Conservation (phyloP, 2,888 invertebrate genomes). For the Temnothorax unifasciatus region DNA sequence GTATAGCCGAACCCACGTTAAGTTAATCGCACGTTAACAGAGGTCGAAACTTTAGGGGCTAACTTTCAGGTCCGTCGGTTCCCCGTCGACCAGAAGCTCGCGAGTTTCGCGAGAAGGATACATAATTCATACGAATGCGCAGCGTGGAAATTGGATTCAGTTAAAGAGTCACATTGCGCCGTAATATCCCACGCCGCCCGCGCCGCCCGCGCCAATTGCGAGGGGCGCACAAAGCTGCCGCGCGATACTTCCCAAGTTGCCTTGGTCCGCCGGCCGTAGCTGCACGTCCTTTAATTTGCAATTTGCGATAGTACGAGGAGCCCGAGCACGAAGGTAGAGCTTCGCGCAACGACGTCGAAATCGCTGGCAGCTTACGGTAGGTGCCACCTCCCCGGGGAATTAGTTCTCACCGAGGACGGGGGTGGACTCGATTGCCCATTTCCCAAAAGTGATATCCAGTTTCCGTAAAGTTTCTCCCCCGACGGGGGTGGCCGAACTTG, state of each 20-base stretch:
- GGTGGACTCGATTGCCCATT: conserved; percentile 68
- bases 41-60: background rate
- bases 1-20: background rate
- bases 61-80: conserved; percentile 30
- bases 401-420: conserved; percentile 48
- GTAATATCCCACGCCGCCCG: conserved; percentile 10
- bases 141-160: conserved; percentile 45
- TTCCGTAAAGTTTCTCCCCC: conserved; percentile 60
- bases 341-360: conserved; percentile 24
- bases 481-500: conserved; percentile 56
- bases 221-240: conserved; percentile 20
- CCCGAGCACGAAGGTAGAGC: conserved; percentile 16
- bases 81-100: background rate
- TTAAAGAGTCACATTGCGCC: conserved; percentile 49
- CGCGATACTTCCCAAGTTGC: conserved; percentile 43
- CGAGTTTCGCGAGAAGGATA: conserved; percentile 36
- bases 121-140: conserved; percentile 55
- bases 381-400: conserved; percentile 53
- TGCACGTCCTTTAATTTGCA: conserved; percentile 47
- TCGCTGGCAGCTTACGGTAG: conserved; percentile 30
- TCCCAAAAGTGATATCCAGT: conserved; percentile 62
- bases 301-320: conserved; percentile 28
- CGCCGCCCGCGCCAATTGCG: conserved; percentile 34
- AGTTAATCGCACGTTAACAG: conserved; percentile 36
- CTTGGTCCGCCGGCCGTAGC: background rate